Evolutionary conservation across 2,797 vertebrate species (phyloP), one percentile per base, ranked within the genome.

Genomic region (Mormyrops attenuatus): DNA sequence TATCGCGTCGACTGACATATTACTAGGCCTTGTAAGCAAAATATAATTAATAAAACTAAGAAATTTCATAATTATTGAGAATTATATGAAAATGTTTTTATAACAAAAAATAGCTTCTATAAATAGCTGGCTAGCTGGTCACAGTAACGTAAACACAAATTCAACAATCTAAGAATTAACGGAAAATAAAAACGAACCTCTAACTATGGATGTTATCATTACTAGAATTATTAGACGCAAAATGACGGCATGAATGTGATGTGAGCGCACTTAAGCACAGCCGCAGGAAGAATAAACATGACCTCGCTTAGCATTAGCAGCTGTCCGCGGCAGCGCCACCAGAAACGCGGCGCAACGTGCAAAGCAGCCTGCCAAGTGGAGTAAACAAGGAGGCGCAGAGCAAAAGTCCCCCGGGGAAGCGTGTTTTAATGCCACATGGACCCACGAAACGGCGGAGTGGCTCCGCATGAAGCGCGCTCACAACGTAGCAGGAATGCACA

Each of bases 271-370:
- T 80, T 80, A 44, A 7, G 73, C 82, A 26, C 22, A 50, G 91
- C 93, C 94, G 89, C 88, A 86, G 47, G 91, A 92, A 88, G 44
- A 49, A 69, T 63, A 47, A 66, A 47, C 38, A 88, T 13, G 85
- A 89, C 52, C 60, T 52, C 44, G 11, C 92, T 89, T 91, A 92
- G 92, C 94, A 93, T 94, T 94, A 91, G 89, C 90, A 47, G 80
- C 38, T 41, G 50, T 60, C 41, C 38, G 44, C 87, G 17, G 89
- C 89, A 86, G 94, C 89, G 85, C 90, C 91, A 84, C 77, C 92
- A 90, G 92, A 91, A 50, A 91, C 91, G 90, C 89, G 90, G 93
- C 91, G 88, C 93, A 90, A 90, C 92, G 93, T 82, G 92, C 90
- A 89, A 89, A 92, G 90, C 91, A 92, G 88, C 89, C 44, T 50